A percentile compares a stretch with the other conserved stretches of the same genome.
Conservation (phyloP, 2,113 vertebrate species). For the Capra hircus region DNA sequence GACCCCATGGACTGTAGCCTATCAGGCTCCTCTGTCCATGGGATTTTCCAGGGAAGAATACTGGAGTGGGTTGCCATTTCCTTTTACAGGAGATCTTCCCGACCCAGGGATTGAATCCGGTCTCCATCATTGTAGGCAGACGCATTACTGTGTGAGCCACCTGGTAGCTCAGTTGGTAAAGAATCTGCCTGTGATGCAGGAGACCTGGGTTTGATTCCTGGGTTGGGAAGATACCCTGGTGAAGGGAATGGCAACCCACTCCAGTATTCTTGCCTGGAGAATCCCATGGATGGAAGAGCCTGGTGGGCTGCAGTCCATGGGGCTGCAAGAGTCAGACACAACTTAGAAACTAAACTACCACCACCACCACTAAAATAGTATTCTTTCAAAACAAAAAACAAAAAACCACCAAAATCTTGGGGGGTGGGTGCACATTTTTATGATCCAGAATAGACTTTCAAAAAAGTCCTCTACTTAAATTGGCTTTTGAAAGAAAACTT, state of each 20-base stretch:
- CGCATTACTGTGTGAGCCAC: rapidly evolving
- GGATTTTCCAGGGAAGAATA: too few relatives aligned
- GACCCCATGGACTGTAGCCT: too few relatives aligned
- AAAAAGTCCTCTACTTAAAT: background rate
- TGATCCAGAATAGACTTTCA: background rate
- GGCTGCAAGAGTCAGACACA: background rate
- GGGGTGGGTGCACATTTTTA: background rate
- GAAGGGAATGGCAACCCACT: background rate
- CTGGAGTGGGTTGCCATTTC: too few relatives aligned
- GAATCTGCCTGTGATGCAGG: background rate
- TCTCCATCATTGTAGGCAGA: background rate
- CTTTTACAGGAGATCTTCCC: rapidly evolving
- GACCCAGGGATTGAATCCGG: too few relatives aligned
- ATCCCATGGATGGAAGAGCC: background rate
- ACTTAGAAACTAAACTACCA: background rate
- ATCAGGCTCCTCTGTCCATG: rapidly evolving
- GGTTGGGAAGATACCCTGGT: background rate
- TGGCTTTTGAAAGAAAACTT: background rate
- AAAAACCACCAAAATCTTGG: background rate
- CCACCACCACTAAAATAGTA: background rate
- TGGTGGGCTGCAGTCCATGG: background rate
- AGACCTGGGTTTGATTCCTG: rapidly evolving
- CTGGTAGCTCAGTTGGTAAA: background rate
- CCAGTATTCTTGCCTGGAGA: background rate
- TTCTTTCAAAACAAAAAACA: background rate